These are phyloP conservation scores for Aromia moschata DNA, from an alignment of 2,888 invertebrate genomes.

Conservation along the genomic window DNA sequence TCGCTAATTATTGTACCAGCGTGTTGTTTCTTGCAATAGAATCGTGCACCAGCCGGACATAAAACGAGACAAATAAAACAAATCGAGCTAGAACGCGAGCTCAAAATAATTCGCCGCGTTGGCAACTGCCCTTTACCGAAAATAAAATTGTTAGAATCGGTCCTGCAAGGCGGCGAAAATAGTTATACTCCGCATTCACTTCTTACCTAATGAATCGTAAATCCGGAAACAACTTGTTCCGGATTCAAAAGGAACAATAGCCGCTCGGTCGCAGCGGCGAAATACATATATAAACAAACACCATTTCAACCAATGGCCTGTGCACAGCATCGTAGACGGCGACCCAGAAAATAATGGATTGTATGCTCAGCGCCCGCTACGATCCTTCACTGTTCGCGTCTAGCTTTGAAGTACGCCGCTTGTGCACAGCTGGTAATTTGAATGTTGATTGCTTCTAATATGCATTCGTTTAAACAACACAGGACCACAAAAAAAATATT, in stretches of 20 bases:
- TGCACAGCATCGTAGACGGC: slow-evolving; percentile 7
- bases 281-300: slow-evolving; percentile 23
- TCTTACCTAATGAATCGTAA: slow-evolving; percentile 38
- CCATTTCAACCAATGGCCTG: slow-evolving; percentile 21
- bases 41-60: no score
- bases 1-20: no score
- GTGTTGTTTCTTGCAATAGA: no score
- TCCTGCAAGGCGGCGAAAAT: neutral
- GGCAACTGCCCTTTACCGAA: no score
- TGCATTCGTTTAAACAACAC: no score
- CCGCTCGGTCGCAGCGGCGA: slow-evolving; percentile 27
- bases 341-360: slow-evolving; percentile 12
- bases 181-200: neutral
- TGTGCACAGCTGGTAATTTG: no score
- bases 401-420: neutral
- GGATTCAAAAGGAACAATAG: slow-evolving; percentile 38
- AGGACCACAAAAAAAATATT: no score
- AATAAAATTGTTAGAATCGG: no score
- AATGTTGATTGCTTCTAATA: no score
- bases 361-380: slow-evolving; percentile 1
- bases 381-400: neutral
- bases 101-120: no score
- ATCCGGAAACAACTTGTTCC: slow-evolving; percentile 35
- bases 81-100: no score
- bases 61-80: no score